These are phyloP conservation scores for Lepidurus couesii DNA, from an alignment of 1,140 invertebrate genomes.

Conservation along the genomic window DNA sequence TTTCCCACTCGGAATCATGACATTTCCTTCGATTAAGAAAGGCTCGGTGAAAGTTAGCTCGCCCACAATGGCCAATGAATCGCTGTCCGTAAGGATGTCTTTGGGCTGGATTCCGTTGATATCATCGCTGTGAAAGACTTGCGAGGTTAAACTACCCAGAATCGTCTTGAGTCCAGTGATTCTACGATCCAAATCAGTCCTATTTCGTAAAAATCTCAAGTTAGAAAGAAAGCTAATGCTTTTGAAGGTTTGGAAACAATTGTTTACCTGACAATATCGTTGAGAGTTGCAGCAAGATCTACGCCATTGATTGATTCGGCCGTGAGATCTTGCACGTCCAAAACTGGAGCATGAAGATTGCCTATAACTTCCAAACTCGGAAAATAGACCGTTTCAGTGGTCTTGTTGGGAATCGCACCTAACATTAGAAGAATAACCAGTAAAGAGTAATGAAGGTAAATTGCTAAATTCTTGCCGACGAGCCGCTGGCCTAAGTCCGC, in stretches of 20 bases:
- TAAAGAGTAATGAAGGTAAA: too few relatives aligned
- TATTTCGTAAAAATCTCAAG: background rate
- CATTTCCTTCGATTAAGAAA: background rate
- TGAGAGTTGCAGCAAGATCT: background rate
- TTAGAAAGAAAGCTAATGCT: background rate
- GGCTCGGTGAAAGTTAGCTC: background rate
- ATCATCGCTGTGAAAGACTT: background rate
- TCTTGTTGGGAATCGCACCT: background rate
- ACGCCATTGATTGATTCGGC: background rate
- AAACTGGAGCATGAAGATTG: background rate
- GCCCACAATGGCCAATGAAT: background rate
- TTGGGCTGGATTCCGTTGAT: background rate
- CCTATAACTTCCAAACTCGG: background rate
- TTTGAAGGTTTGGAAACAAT: background rate
- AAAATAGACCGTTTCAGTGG: background rate
- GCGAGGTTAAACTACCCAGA: background rate
- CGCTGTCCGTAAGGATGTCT: background rate
- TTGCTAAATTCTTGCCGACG: background rate
- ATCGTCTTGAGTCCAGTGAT: background rate
- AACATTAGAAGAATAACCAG: background rate
- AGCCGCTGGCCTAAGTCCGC: background rate
- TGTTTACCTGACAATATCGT: conserved; percentile 1
- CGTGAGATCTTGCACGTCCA: background rate
- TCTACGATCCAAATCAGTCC: background rate
- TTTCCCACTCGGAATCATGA: background rate